phyloP scores from a whole-genome alignment of 2,113 vertebrate genomes.

The Pseudorasbora parva region DNA sequence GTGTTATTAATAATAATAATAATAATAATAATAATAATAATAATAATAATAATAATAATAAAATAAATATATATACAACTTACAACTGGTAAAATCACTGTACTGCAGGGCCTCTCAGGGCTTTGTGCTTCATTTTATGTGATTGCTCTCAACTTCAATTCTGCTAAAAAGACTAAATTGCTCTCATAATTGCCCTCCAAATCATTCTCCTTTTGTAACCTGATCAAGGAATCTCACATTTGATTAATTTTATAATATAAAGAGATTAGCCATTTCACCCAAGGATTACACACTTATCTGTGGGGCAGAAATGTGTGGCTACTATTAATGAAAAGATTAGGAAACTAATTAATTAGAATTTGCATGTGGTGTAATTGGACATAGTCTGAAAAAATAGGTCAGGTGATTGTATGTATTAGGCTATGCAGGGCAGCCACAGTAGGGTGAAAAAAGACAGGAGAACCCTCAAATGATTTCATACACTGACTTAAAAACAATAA shows the following conservation, averaged over 20 bases:
- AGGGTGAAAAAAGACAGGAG: slow-evolving; percentile 41
- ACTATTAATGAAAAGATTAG: slow-evolving; percentile 91
- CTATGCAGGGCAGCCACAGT: slow-evolving; percentile 17
- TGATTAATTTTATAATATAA: slow-evolving; percentile 93
- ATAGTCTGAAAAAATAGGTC: slow-evolving; percentile 82
- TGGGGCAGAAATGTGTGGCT: slow-evolving; percentile 81
- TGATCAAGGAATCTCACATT: slow-evolving; percentile 91
- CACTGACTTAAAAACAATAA: neutral
- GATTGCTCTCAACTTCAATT: neutral
- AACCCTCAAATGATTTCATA: slow-evolving; percentile 29
- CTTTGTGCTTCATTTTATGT: neutral
- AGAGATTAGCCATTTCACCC: slow-evolving; percentile 92
- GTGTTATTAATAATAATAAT: no score
- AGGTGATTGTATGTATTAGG: slow-evolving; percentile 78
- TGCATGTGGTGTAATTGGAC: slow-evolving; percentile 72
- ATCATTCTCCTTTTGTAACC: slow-evolving; percentile 70
- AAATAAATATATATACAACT: no score
- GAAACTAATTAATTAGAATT: slow-evolving; percentile 83
- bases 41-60: no score
- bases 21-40: no score
- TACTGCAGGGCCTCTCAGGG: neutral
- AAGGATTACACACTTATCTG: slow-evolving; percentile 93
- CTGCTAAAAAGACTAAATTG: neutral
- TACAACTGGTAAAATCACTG: no score
- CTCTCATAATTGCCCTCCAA: neutral